Base-by-base conservation (phyloP, 1,140 invertebrate species). In the Mya arenaria region DNA sequence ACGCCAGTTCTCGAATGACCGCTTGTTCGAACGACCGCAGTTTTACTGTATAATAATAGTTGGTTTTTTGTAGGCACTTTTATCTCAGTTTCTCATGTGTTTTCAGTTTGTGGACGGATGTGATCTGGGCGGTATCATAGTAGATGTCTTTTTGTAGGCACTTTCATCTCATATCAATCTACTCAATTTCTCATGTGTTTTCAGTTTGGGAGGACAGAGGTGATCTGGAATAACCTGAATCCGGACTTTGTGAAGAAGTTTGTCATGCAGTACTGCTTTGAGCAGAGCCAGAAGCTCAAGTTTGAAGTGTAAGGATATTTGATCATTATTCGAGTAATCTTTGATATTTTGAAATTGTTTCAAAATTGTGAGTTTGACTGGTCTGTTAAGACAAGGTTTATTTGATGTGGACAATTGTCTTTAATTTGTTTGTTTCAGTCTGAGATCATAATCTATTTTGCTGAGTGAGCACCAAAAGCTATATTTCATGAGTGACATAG, bases 241-340 rank as follows among this genome's bases (percentile, higher is more conserved):
- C 94, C 94, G 36, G 90, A 93, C 73, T 94, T 94, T 92, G 92
- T 92, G 5, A 93, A 92, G 72, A 94, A 94, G 85, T 93, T 95
- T 86, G 85, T 91, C 1, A 82, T 94, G 15, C 90, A 94, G 60
- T 94, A 94, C 83, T 92, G 90, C 75, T 95, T 95, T 91, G 94
- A 95, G 89, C 92, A 94, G 82, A 89, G 89, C 39, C 93, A 94
- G 80, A 90, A 90, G 60, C 84, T 94, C 8, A 91, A 90, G 75
- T 93, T 94, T 88, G 91, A 93, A 90, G 85, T 94, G 93, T 94
- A 85, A 90, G 91, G 87, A n/a, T n/a, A n/a, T n/a, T n/a, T n/a
- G n/a, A n/a, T n/a, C n/a, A n/a, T n/a, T n/a, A n/a, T n/a, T n/a
- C n/a, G n/a, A n/a, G n/a, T n/a, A n/a, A n/a, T n/a, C n/a, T n/a